Conservation (phyloP, 2,797 vertebrate species). For the Sebastes taczanowskii region DNA sequence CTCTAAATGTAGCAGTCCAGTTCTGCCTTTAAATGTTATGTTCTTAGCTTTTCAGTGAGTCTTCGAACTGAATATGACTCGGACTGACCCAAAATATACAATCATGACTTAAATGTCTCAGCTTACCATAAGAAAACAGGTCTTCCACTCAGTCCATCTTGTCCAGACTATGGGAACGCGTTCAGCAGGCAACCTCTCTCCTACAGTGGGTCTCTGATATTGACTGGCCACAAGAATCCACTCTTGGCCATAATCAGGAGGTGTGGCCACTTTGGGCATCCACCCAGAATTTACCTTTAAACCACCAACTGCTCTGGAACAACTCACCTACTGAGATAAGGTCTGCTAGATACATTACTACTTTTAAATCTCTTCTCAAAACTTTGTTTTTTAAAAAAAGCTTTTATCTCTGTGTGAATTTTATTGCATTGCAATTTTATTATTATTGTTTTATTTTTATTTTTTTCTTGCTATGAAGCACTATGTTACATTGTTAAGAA, state of each 20-base stretch:
- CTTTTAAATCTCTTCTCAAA: too few relatives aligned
- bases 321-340: too few relatives aligned
- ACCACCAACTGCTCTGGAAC: not conserved
- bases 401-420: too few relatives aligned
- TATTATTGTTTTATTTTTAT: too few relatives aligned
- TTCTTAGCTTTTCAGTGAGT: not conserved
- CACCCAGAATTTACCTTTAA: constrained; percentile 7
- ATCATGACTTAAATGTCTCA: not conserved
- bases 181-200: constrained; percentile 13
- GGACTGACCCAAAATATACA: not conserved
- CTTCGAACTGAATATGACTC: not conserved
- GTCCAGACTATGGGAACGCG: not conserved
- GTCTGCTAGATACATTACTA: too few relatives aligned
- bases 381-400: too few relatives aligned
- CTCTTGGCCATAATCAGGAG: constrained; percentile 40
- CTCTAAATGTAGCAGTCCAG: not conserved
- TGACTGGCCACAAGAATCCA: constrained; percentile 7
- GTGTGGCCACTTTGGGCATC: constrained; percentile 50
- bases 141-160: constrained; percentile 25
- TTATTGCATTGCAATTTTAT: too few relatives aligned
- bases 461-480: too few relatives aligned
- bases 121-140: constrained; percentile 22
- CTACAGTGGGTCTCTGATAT: not conserved
- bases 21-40: not conserved
- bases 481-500: too few relatives aligned